phyloP scores from a whole-genome alignment of 1,140 invertebrate genomes.

The Zaprionus kolodkinae region DNA sequence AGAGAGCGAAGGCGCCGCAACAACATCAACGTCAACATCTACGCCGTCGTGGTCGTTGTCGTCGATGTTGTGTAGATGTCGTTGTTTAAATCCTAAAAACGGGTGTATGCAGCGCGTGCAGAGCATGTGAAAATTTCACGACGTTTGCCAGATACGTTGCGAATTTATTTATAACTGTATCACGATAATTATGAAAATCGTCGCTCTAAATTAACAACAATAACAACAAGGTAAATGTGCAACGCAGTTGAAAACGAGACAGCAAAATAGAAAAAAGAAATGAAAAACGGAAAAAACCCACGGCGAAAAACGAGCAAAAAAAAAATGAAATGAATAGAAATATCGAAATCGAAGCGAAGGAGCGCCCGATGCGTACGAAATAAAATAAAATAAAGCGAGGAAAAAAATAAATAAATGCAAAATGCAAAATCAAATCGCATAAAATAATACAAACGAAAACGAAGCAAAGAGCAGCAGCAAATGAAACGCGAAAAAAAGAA shows the following conservation, averaged over 20 bases:
- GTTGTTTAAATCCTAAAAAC: constrained; percentile 73
- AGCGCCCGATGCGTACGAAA: constrained; percentile 4
- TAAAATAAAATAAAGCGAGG: not conserved
- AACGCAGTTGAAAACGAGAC: constrained; percentile 44
- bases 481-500: constrained; percentile 26
- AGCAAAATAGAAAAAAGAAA: too few relatives aligned
- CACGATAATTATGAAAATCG: constrained; percentile 61
- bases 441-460: constrained; percentile 15
- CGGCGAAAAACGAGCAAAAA: constrained; percentile 17
- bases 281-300: constrained; percentile 1
- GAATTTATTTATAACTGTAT: constrained; percentile 73
- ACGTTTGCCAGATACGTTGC: constrained; percentile 66
- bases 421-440: constrained; percentile 4
- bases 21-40: constrained; percentile 35
- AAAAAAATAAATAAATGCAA: not conserved
- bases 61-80: constrained; percentile 57
- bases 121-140: constrained; percentile 75
- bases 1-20: constrained; percentile 19
- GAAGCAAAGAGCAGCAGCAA: constrained; percentile 3
- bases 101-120: constrained; percentile 69
- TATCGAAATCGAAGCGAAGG: constrained; percentile 1
- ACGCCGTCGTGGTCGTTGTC: constrained; percentile 45
- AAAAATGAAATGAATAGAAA: constrained; percentile 16
- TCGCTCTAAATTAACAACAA: constrained; percentile 46
- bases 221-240: constrained; percentile 65